phyloP scores from a whole-genome alignment of 1,140 invertebrate species.

The Heliconius hewitsoni region DNA sequence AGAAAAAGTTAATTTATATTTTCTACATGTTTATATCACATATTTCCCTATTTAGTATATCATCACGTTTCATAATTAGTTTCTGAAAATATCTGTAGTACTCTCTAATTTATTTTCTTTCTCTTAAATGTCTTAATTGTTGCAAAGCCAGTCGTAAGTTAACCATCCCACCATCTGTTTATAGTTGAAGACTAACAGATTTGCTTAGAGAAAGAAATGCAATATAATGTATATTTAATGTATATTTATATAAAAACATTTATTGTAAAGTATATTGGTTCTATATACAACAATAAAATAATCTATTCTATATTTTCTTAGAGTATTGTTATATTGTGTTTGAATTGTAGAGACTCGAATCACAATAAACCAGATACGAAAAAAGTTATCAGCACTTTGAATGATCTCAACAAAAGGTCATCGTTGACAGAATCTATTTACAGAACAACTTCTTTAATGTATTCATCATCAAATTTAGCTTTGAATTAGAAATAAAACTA shows the following conservation, averaged over 20 bases:
- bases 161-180: too few species aligned
- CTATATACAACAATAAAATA: background rate
- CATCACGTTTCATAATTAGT: background rate
- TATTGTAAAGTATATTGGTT: background rate
- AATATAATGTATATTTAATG: background rate
- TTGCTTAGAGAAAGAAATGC: too few species aligned
- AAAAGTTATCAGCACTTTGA: constrained; percentile 1
- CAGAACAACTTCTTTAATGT: constrained; percentile 8
- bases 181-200: too few species aligned
- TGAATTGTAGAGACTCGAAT: background rate
- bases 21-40: background rate
- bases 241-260: background rate
- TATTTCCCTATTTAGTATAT: background rate
- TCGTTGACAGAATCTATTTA: background rate
- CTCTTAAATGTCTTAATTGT: too few species aligned
- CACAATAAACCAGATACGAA: constrained; percentile 10
- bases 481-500: background rate
- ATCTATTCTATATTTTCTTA: constrained; percentile 3
- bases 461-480: background rate
- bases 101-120: background rate
- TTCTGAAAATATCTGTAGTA: background rate
- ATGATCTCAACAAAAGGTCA: constrained; percentile 18
- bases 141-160: too few species aligned
- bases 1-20: background rate
- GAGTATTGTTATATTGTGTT: background rate